Conservation (phyloP, 2,797 vertebrate genomes). For the Syngnathus rostellatus region DNA sequence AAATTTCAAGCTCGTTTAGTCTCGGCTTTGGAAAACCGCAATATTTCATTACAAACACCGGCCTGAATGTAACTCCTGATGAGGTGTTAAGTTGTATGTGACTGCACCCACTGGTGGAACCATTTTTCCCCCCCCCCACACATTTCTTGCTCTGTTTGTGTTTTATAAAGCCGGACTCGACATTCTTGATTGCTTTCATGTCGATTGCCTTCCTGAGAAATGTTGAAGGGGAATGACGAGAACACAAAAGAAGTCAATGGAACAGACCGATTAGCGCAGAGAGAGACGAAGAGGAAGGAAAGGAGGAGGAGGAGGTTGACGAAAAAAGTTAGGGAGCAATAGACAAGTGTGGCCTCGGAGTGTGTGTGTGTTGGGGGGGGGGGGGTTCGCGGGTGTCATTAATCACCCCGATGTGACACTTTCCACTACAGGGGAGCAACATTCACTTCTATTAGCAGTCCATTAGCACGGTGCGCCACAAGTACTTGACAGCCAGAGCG, state of each 20-base stretch:
- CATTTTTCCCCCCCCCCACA: constrained; percentile 8
- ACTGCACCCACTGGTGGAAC: constrained; percentile 11
- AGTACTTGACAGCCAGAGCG: constrained; percentile 64
- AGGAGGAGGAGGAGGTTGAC: constrained; percentile 24
- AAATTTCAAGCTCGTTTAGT: not conserved
- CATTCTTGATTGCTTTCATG: not conserved
- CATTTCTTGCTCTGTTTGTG: not conserved
- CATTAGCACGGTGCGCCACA: constrained; percentile 73
- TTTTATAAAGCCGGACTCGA: too few relatives aligned
- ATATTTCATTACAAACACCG: not conserved
- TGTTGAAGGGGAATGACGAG: constrained; percentile 14
- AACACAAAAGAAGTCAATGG: constrained; percentile 34
- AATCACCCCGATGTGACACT: constrained; percentile 68
- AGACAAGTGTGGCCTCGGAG: constrained; percentile 38
- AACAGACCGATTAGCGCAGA: constrained; percentile 27
- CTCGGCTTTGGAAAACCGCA: not conserved
- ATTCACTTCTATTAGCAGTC: constrained; percentile 72
- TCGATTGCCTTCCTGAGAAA: not conserved
- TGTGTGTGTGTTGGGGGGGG: constrained; percentile 21
- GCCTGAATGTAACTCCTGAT: not conserved
- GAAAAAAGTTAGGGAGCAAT: constrained; percentile 31
- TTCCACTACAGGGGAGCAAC: constrained; percentile 63
- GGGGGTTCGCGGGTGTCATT: constrained; percentile 64
- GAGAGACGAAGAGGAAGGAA: constrained; percentile 13
- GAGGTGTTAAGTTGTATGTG: constrained; percentile 5